Conservation (phyloP, 92 coral and sea anemone genomes). For the Actinostola sp. region DNA sequence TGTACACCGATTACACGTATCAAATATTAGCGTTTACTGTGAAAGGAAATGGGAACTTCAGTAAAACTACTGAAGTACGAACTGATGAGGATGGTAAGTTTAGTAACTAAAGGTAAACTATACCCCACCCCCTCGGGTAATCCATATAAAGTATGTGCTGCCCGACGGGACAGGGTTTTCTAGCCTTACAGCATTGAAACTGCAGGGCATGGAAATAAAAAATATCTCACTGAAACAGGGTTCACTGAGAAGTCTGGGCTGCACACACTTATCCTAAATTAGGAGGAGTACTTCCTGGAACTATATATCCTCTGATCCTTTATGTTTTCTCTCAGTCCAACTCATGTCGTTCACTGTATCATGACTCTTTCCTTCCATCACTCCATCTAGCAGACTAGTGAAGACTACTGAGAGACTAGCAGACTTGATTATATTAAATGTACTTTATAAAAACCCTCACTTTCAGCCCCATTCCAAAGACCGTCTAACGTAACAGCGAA, state of each 20-base stretch:
- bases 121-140: neutral
- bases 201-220: no score
- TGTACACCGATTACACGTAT: slow-evolving; percentile 62
- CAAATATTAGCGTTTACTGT: slow-evolving; percentile 64
- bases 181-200: no score
- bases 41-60: slow-evolving; percentile 58
- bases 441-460: neutral
- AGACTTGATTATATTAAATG: neutral
- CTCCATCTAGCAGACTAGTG: no score
- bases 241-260: no score
- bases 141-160: neutral
- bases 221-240: no score
- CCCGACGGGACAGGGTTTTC: neutral
- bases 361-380: no score
- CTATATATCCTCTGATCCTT: no score
- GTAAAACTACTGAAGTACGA: slow-evolving; percentile 33
- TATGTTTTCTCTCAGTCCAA: no score
- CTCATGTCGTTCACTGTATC: no score
- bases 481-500: slow-evolving; percentile 19
- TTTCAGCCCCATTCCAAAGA: slow-evolving; percentile 19
- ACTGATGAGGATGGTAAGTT: slow-evolving; percentile 79
- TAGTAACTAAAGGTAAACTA: no score
- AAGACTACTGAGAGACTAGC: neutral
- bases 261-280: no score
- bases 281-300: no score